A percentile compares a stretch with the other conserved stretches of the same genome.
Conservation (phyloP, 2,888 invertebrate species). For the Eurois occulta region DNA sequence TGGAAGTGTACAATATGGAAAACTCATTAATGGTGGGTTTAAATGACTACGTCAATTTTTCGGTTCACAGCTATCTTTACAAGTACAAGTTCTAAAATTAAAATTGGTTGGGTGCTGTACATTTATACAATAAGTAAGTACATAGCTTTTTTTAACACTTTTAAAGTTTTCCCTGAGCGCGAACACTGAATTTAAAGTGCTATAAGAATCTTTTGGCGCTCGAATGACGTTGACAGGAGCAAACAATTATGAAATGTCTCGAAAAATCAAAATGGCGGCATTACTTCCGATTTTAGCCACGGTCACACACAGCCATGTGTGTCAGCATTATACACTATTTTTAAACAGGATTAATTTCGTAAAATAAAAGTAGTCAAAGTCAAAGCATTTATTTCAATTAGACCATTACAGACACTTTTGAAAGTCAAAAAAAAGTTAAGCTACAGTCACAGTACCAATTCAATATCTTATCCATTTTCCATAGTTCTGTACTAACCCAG, state of each 20-base stretch:
- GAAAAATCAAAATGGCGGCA: neutral
- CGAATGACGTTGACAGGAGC: neutral
- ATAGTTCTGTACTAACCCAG: slow-evolving; percentile 39
- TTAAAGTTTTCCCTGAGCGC: neutral
- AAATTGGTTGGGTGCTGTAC: neutral
- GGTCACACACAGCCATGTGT: neutral
- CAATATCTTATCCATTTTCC: slow-evolving; percentile 41
- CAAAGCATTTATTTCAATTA: no score
- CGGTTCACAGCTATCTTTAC: neutral
- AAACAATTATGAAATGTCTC: neutral
- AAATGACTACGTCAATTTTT: neutral
- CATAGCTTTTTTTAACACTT: neutral
- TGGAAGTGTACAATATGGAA: no score
- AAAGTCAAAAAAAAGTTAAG: no score
- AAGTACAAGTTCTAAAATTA: neutral
- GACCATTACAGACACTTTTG: no score
- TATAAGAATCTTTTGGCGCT: neutral
- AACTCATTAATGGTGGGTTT: neutral
- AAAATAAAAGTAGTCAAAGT: neutral
- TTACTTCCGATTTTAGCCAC: neutral
- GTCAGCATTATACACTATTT: neutral
- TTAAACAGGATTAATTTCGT: neutral
- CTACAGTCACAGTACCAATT: no score
- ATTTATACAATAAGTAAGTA: neutral
- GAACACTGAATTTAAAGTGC: neutral